Evolutionary conservation across 2,797 vertebrate species (phyloP), one percentile per base, ranked within the genome.

Genomic region (Hypotaenidia okinawae): DNA sequence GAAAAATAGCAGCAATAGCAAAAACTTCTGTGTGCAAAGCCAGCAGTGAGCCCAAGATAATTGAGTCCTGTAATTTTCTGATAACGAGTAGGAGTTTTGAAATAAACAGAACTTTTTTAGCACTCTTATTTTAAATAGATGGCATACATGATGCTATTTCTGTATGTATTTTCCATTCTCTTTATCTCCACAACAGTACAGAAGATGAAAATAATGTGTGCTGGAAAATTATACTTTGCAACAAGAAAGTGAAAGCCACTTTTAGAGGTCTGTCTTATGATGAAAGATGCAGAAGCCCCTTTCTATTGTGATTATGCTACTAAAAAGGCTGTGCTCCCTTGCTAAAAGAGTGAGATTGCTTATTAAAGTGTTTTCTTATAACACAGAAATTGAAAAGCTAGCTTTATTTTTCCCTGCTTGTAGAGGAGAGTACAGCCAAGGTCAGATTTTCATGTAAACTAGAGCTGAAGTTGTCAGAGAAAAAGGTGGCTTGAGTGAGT

Each of bases 31-130:
- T 51, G 47, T 81, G 80, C 52, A 43, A 77, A 83, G 24, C 33
- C 69, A 84, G 28, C 32, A 64, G 54, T 22, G 52, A 90, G 59
- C 35, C 67, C 19, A 28, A 55, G 61, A 27, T 84, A 74, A 93
- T 58, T 15, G 68, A 84, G 73, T 58, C 70, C 17, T 80, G 16
- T 13, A 55, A 67, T 91, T 94, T 87, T 35, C 33, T 89, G 66
- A 33, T 79, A 69, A n/a, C 9, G 73, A 72, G 41, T 39, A 47
- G 0, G 0, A 64, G 45, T 55, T 91, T 91, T 78, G 76, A 78
- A 96, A 70, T 78, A 94, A 85, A 95, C 70, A 74, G 47, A 51
- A 45, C 16, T 45, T 85, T 79, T 74, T 85, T 73, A 78, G 35
- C 41, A 64, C 87, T 80, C 39, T 43, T 85, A 37, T 62, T 72